Conservation (phyloP, 2,113 vertebrate species). For the Damaliscus lunatus region DNA sequence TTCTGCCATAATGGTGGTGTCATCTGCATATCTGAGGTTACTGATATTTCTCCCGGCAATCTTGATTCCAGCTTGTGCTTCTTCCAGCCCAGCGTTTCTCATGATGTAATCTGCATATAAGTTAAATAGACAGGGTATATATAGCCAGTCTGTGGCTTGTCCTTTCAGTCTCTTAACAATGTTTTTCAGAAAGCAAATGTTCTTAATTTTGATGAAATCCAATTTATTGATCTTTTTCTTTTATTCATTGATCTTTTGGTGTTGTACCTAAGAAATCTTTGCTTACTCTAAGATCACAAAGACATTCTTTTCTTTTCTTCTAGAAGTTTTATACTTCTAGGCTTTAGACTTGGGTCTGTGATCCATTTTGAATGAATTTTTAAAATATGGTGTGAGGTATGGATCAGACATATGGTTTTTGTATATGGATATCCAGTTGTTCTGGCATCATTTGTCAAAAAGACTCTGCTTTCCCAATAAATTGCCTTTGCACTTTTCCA, state of each 20-base stretch:
- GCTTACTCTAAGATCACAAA: background rate
- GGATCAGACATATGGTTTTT: background rate
- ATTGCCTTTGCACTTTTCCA: background rate
- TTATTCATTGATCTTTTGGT: background rate
- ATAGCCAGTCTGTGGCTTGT: background rate
- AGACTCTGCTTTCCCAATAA: background rate
- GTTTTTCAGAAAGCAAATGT: background rate
- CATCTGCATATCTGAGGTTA: too few species aligned
- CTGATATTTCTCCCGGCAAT: too few species aligned
- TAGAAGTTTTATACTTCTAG: background rate
- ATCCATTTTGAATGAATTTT: background rate
- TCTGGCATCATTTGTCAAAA: background rate
- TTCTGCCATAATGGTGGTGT: too few species aligned
- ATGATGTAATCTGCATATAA: too few species aligned
- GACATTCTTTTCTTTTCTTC: background rate
- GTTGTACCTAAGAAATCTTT: background rate
- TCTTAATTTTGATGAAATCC: background rate
- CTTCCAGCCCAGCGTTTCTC: too few species aligned
- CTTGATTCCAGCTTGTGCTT: too few species aligned
- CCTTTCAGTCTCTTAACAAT: conserved; percentile 3
- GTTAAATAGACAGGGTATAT: too few species aligned
- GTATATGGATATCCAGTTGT: background rate
- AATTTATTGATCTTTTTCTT: background rate
- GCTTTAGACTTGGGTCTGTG: background rate
- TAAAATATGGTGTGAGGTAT: background rate